Percentiles rank a stretch among this genome's conserved stretches.
These are phyloP conservation scores for Sinelater perroti DNA, from an alignment of 2,888 invertebrate genomes.

Conservation along the genomic window DNA sequence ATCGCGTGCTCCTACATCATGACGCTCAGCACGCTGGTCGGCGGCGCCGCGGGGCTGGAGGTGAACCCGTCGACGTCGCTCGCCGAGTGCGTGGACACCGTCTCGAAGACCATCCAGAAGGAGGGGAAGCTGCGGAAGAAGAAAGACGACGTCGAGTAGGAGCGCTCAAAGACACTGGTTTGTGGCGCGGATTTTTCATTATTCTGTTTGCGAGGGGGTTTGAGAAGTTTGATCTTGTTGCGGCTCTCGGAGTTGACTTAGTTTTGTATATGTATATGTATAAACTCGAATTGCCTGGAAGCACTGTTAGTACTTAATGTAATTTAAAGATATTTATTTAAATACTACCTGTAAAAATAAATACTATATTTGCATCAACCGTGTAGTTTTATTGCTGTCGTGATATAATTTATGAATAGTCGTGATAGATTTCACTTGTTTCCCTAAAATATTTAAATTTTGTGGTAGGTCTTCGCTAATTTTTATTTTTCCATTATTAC, in stretches of 20 bases:
- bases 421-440: no score
- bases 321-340: slow-evolving; percentile 26
- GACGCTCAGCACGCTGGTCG: slow-evolving; percentile 81
- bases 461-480: no score
- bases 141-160: slow-evolving; percentile 72
- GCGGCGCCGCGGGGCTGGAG: slow-evolving; percentile 69
- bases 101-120: slow-evolving; percentile 92
- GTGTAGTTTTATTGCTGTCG: no score
- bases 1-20: slow-evolving; percentile 95
- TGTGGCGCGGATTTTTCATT: slow-evolving; percentile 15
- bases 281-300: slow-evolving; percentile 7
- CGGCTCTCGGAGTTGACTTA: not conserved
- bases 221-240: not conserved
- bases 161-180: slow-evolving; percentile 6
- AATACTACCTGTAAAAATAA: slow-evolving; percentile 16
- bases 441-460: no score
- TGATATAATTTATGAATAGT: no score
- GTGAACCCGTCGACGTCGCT: slow-evolving; percentile 68
- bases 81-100: slow-evolving; percentile 81
- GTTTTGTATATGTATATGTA: slow-evolving; percentile 5
- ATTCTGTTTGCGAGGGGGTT: not conserved
- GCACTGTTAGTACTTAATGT: slow-evolving; percentile 20
- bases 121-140: slow-evolving; percentile 89
- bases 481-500: no score
- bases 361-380: not conserved